These are phyloP conservation scores for Cephalopachus bancanus DNA, from an alignment of 2,797 vertebrate genomes.

Conservation along the genomic window DNA sequence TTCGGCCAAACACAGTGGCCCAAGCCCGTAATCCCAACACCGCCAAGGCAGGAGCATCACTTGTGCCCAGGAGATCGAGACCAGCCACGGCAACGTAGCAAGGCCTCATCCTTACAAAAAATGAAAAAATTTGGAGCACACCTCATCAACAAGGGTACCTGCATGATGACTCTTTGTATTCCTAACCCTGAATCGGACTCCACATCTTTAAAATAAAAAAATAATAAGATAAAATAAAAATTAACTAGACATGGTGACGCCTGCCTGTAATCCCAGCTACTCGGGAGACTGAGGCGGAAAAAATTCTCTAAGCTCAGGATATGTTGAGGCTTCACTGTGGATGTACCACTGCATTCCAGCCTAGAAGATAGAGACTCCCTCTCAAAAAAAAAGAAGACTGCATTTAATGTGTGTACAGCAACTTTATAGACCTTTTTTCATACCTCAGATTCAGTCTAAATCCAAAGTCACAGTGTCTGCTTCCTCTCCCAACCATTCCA, in stretches of 20 bases:
- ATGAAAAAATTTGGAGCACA: not conserved
- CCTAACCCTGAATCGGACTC: no score
- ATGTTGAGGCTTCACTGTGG: no score
- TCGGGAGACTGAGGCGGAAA: not conserved
- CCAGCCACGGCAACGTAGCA: not conserved
- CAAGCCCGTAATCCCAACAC: not conserved
- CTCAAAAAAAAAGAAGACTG: not conserved
- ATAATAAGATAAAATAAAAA: not conserved
- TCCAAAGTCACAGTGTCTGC: not conserved
- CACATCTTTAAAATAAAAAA: no score
- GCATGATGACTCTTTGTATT: no score
- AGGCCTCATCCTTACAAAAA: not conserved
- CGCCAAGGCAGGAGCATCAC: not conserved
- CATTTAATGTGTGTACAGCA: not conserved
- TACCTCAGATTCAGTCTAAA: not conserved
- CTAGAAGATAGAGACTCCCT: not conserved
- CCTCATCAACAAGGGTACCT: no score
- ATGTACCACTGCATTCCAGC: not conserved
- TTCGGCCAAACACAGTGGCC: fast-evolving
- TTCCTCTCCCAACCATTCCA: not conserved
- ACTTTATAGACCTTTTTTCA: not conserved
- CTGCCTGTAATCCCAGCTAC: not conserved
- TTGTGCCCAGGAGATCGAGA: not conserved
- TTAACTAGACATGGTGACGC: not conserved
- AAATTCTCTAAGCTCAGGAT: not conserved